Evolutionary conservation across 2,797 vertebrate species (phyloP), one percentile per base, ranked within the genome.

Genomic region (Channa striata): DNA sequence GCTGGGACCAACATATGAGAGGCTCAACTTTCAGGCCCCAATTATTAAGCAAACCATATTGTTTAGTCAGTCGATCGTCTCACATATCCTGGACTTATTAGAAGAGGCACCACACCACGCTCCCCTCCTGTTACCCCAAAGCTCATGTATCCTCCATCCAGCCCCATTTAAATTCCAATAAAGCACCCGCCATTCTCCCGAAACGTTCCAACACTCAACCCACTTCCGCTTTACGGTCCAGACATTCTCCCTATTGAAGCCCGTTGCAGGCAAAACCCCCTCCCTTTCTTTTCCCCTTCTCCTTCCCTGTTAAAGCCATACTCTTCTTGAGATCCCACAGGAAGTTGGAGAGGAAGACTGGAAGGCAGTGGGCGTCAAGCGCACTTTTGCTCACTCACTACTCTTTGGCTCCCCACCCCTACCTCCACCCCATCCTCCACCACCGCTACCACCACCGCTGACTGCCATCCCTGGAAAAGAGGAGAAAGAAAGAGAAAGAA

Each of bases 281-380:
- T 43, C 36, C 50, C 63, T 74, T 61, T n/a, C n/a, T n/a, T 49
- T 36, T 33, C n/a, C 6, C 72, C 47, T 78, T 77, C 84, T 87
- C 76, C 72, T 71, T 85, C 88, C 75, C 89, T 90, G 87, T 84
- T 90, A 91, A 92, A 92, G 50, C 82, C 66, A 85, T 91, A 84
- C 89, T 92, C 80, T 87, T 92, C 88, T 88, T 91, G 85, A 82
- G n/a, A 74, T 92, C 88, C 87, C 86, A 93, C 92, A 93, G 93
- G 92, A 94, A 94, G 88, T 70, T 40, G 20, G 52, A 84, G 81
- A 91, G 89, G 89, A 92, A 89, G 83, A 56, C 78, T 65, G 77
- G 78, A 83, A 87, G 68, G 82, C 87, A 90, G 91, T 89, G 84
- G 87, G 87, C 74, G 84, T 70, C 14, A 5, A 81, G 77, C 72